Conservation (phyloP, 2,113 vertebrate genomes). For the Sinosuthora webbiana region DNA sequence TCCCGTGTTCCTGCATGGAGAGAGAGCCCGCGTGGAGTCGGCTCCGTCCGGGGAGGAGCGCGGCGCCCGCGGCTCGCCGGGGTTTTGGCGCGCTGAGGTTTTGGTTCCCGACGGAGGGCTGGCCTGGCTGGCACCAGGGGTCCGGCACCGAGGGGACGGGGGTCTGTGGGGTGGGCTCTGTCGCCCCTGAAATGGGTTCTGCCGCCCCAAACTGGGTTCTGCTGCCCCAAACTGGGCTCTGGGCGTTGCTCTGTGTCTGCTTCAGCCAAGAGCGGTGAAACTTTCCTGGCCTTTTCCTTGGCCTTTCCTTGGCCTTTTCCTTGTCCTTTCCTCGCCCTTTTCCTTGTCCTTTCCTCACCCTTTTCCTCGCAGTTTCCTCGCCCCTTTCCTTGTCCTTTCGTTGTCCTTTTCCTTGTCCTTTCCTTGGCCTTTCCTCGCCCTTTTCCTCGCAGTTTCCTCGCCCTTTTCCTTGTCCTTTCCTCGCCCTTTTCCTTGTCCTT, state of each 20-base stretch:
- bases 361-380: too few relatives aligned
- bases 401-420: background rate
- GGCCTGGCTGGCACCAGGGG: background rate
- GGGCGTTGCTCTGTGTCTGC: background rate
- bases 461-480: background rate
- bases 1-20: fast-evolving
- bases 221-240: fast-evolving
- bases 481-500: background rate
- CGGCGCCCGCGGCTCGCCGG: fast-evolving
- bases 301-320: background rate
- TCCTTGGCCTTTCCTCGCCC: background rate
- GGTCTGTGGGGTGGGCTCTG: fast-evolving
- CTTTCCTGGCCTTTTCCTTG: too few relatives aligned
- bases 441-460: background rate
- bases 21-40: fast-evolving
- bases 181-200: fast-evolving
- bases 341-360: too few relatives aligned
- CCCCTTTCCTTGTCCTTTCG: background rate
- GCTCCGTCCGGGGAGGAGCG: background rate
- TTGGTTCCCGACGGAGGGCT: fast-evolving
- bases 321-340: background rate
- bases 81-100: fast-evolving
- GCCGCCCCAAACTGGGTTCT: fast-evolving
- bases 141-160: fast-evolving
- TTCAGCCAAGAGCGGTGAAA: background rate